phyloP scores from a whole-genome alignment of 2,797 vertebrate species.

The Euthynnus affinis region DNA sequence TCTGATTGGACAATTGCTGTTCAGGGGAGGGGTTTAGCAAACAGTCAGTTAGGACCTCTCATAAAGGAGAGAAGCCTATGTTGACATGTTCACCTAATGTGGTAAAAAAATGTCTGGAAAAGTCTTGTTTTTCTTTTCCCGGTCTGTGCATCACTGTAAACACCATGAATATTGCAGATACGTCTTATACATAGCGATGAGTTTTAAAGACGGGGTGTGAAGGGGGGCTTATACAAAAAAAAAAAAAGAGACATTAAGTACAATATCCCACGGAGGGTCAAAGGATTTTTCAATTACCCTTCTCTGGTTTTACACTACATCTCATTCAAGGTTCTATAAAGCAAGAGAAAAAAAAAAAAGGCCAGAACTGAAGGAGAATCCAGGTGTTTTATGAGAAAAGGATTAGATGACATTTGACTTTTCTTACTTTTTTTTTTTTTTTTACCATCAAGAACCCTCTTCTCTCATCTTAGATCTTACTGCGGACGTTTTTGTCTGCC shows the following conservation, averaged over 20 bases:
- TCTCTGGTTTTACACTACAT: conserved; percentile 28
- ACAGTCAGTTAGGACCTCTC: not conserved
- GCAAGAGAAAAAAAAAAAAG: conserved; percentile 39
- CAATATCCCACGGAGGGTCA: conserved; percentile 6
- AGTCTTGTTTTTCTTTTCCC: conserved; percentile 15
- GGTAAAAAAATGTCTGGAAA: not conserved
- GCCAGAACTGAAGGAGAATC: conserved; percentile 23
- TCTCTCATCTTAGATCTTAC: conserved; percentile 53
- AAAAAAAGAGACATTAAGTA: conserved; percentile 8
- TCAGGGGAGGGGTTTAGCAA: conserved; percentile 40
- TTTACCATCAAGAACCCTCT: conserved; percentile 39
- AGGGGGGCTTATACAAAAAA: not conserved
- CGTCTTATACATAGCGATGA: not conserved
- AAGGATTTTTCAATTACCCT: conserved; percentile 43
- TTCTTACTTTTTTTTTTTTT: conserved; percentile 21
- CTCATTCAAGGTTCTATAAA: conserved; percentile 39
- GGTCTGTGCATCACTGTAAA: conserved; percentile 12
- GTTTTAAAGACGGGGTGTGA: not conserved
- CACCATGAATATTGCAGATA: conserved; percentile 2
- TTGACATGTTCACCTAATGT: not conserved
- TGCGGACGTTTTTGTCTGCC: conserved; percentile 50
- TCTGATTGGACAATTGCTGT: not conserved
- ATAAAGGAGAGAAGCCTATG: not conserved
- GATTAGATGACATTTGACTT: conserved; percentile 62
- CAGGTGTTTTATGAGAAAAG: conserved; percentile 47